Evolutionary conservation across 2,797 vertebrate genomes (phyloP).

Genomic region (Anabas testudineus): DNA sequence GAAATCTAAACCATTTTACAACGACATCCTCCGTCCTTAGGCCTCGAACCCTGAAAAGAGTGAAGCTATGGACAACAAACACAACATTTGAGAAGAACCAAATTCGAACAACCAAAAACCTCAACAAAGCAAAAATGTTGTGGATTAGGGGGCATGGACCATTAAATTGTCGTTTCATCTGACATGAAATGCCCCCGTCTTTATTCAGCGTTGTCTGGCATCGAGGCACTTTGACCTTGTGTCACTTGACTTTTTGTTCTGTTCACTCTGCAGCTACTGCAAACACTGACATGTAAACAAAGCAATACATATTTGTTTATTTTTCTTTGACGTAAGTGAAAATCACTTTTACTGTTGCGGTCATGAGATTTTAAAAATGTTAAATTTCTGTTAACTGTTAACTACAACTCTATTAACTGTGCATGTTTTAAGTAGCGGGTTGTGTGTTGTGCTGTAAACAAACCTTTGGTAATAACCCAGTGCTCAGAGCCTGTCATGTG

Average conservation of each 20-base stretch:
- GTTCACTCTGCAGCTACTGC: background rate
- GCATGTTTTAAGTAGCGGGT: background rate
- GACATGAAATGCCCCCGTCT: slow-evolving; percentile 4
- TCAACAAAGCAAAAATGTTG: slow-evolving; percentile 21
- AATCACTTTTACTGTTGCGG: slow-evolving; percentile 8
- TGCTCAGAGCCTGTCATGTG: slow-evolving; percentile 3
- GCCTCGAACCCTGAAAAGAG: slow-evolving; percentile 28
- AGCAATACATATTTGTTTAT: slow-evolving; percentile 4
- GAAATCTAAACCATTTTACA: too few relatives aligned
- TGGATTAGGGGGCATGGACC: slow-evolving; percentile 4
- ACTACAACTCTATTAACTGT: slow-evolving; percentile 13
- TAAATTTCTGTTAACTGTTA: slow-evolving; percentile 4
- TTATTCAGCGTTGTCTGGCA: background rate
- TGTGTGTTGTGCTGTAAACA: slow-evolving; percentile 42
- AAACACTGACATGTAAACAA: slow-evolving; percentile 32
- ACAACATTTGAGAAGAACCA: slow-evolving; percentile 33
- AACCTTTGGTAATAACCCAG: slow-evolving; percentile 32
- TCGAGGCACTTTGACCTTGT: background rate
- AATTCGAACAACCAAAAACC: slow-evolving; percentile 34
- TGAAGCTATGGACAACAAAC: slow-evolving; percentile 22
- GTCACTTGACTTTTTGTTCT: slow-evolving; percentile 23
- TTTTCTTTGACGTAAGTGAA: slow-evolving; percentile 6
- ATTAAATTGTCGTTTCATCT: slow-evolving; percentile 23
- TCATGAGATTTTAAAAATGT: slow-evolving; percentile 10
- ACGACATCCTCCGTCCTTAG: too few relatives aligned